Evolutionary conservation across 2,113 vertebrate genomes (phyloP).

Genomic region (Leucopternis melanops): DNA sequence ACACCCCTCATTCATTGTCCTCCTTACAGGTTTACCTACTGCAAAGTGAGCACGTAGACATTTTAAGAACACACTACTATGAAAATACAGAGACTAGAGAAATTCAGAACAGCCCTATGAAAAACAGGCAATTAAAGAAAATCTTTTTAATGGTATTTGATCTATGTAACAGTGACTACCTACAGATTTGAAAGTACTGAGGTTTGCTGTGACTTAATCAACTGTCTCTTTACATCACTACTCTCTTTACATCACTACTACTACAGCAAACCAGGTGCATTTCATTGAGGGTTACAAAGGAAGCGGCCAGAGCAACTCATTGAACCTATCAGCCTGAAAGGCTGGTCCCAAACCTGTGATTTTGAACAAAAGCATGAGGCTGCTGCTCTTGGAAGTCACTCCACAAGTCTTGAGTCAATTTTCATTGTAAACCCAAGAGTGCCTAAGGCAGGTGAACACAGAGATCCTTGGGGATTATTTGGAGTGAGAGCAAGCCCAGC

Average conservation of each 20-base stretch:
- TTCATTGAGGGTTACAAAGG: background rate
- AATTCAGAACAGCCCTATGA: background rate
- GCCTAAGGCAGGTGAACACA: background rate
- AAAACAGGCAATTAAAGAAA: background rate
- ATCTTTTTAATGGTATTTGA: background rate
- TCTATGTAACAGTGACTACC: background rate
- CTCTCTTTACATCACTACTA: background rate
- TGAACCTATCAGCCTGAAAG: background rate
- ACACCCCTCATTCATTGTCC: background rate
- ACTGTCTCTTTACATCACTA: background rate
- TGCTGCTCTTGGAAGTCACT: background rate
- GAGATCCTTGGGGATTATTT: background rate
- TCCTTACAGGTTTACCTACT: background rate
- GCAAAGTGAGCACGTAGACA: accelerated
- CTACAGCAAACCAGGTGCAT: background rate
- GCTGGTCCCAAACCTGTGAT: background rate
- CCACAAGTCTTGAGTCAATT: background rate
- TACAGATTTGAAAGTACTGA: background rate
- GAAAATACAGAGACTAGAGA: background rate
- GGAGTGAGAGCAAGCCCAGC: background rate
- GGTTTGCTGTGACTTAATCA: background rate
- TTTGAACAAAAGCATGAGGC: background rate
- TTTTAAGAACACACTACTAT: background rate
- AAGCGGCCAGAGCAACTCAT: background rate
- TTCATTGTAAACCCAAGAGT: background rate